These are phyloP conservation scores for Podargus strigoides DNA, from an alignment of 2,797 vertebrate genomes.

Conservation along the genomic window DNA sequence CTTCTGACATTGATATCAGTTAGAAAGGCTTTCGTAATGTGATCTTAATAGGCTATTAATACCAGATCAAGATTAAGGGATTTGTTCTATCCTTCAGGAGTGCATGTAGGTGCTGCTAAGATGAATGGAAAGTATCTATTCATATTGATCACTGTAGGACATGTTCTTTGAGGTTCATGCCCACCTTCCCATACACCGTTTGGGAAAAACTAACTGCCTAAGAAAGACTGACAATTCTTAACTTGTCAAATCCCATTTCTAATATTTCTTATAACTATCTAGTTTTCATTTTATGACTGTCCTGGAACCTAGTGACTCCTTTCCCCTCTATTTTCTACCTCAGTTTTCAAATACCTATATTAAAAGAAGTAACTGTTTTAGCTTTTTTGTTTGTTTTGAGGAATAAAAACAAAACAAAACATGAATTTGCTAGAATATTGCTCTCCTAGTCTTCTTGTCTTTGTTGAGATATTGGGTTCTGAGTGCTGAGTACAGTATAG, in stretches of 20 bases:
- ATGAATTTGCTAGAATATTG: background rate
- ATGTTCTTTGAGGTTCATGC: background rate
- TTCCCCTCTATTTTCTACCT: background rate
- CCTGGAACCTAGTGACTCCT: background rate
- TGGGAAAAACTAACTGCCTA: background rate
- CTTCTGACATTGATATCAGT: background rate
- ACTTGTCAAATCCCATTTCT: background rate
- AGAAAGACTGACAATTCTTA: background rate
- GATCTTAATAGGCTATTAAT: slow-evolving; percentile 56
- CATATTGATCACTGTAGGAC: background rate
- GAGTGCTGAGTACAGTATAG: background rate
- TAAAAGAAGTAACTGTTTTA: background rate
- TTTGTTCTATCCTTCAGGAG: slow-evolving; percentile 12
- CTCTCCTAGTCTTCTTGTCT: background rate
- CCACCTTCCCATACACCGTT: background rate
- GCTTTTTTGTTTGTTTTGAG: too few relatives aligned
- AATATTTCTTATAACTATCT: background rate
- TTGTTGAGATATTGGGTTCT: background rate
- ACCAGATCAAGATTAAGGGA: slow-evolving; percentile 27
- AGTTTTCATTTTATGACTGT: background rate
- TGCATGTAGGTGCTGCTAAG: background rate
- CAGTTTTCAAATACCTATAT: background rate
- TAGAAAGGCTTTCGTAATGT: slow-evolving; percentile 42
- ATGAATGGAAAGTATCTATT: background rate
- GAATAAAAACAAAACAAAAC: background rate